Percentiles rank a stretch among this genome's conserved stretches.
These are phyloP conservation scores for Listronotus bonariensis DNA, from an alignment of 1,140 invertebrate species.

Conservation along the genomic window DNA sequence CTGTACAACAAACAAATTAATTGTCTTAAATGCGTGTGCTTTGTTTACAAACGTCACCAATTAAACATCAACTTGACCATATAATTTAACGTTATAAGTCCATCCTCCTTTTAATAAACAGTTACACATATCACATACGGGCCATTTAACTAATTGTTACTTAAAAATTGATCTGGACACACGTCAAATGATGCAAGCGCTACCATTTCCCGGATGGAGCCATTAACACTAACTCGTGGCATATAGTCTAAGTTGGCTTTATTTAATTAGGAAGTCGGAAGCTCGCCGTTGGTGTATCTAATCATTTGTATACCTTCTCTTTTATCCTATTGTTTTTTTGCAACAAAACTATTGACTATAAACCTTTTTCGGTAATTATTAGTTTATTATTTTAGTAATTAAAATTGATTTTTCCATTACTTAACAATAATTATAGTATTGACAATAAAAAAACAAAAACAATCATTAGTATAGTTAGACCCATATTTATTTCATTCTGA, in stretches of 20 bases:
- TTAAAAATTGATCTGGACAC: conserved; percentile 18
- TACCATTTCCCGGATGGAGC: conserved; percentile 15
- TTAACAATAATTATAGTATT: no score
- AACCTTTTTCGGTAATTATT: no score
- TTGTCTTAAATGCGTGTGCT: background rate
- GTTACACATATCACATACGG: conserved; percentile 13
- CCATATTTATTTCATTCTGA: no score
- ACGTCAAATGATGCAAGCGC: conserved; percentile 11
- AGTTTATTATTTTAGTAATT: no score
- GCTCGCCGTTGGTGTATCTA: background rate
- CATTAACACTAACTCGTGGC: conserved; percentile 12
- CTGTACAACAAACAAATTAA: no score
- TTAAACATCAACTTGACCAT: conserved; percentile 3
- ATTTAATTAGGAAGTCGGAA: conserved; percentile 15
- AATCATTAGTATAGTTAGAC: no score
- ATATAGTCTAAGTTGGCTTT: conserved; percentile 1
- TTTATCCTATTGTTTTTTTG: no score
- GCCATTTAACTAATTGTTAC: conserved; percentile 8
- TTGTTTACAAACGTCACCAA: conserved; percentile 14
- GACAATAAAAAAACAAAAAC: no score
- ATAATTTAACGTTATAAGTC: conserved; percentile 10
- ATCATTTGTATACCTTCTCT: no score
- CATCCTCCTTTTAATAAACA: conserved; percentile 6
- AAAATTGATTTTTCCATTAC: no score
- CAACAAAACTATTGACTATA: no score